Conservation (phyloP, 2,888 invertebrate genomes). For the Busseola fusca region DNA sequence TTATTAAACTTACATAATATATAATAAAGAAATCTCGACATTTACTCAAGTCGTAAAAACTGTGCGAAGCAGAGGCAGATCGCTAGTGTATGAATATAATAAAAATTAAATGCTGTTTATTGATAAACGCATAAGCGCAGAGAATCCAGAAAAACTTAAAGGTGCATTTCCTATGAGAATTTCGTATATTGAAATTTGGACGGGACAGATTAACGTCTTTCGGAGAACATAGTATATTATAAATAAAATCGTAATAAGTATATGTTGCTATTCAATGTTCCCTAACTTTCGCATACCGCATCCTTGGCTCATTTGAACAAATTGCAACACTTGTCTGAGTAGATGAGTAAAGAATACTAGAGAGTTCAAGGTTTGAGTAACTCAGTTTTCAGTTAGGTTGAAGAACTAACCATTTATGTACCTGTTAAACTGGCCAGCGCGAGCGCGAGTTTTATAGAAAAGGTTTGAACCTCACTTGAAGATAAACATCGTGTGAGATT, state of each 20-base stretch:
- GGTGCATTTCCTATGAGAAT: neutral
- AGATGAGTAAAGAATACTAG: conserved; percentile 20
- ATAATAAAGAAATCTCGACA: neutral
- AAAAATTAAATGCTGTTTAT: neutral
- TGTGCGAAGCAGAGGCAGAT: neutral
- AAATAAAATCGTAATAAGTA: conserved; percentile 10
- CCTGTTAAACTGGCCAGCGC: neutral
- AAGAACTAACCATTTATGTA: conserved; percentile 1
- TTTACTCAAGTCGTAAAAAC: neutral
- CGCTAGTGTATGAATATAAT: neutral
- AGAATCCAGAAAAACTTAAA: neutral
- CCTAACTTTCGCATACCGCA: conserved; percentile 16
- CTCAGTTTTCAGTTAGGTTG: conserved; percentile 6
- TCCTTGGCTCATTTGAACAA: conserved; percentile 48
- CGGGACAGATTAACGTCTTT: neutral
- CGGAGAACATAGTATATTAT: neutral
- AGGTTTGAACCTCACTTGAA: neutral
- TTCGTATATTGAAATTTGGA: neutral
- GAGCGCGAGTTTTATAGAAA: neutral
- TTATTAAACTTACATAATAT: too few relatives aligned
- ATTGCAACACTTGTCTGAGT: conserved; percentile 37
- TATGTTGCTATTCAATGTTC: conserved; percentile 21
- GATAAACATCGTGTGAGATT: too few relatives aligned
- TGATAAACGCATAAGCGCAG: neutral
- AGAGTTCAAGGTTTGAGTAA: conserved; percentile 34